Base-by-base conservation (phyloP, 37 sponge, comb jelly and placozoan species). In the Lycopodina hypogea region DNA sequence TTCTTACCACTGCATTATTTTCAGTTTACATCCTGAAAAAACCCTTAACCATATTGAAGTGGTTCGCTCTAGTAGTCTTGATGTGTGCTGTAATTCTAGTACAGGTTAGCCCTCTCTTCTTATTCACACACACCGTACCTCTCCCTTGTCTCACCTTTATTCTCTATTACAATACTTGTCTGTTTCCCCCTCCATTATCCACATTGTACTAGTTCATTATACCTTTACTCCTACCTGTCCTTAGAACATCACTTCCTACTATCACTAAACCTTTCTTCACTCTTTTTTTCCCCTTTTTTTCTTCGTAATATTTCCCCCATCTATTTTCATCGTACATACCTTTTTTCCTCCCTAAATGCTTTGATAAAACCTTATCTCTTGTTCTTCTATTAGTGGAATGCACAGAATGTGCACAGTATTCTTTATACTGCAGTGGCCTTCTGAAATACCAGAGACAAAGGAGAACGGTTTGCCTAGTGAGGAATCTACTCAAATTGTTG, bases 1-100 rank as follows among this genome's bases (percentile, higher is more conserved):
- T 95, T 32, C 75, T 97, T n/a, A 97, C 98, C 21, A 97, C 98
- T 26, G 98, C 98, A 4, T 52, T 97, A 14, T 97, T 92, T 65
- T 95, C 98, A 9, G 95, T 97, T 15, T 29, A 82, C 15, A 65
- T 97, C 45, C 84, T 97, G 58, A 48, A 82, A 15, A 92, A 69
- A 68, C 69, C 39, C 3, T 80, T 97, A 2, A 74, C 33, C 52
- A 30, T 34, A 21, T 11, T 51, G 1, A 85, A 97, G 73, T 97
- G 98, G 98, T 23, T 85, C 21, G 56, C 95, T 11, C 81, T 97
- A 0, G 77, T 81, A 8, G 21, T 97, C 8, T 91, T 97, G 15
- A 88, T 79, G 59, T 55, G 78, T 59, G 98, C 96, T 33, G 98
- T 97, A n/a, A 90, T 88, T 19, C 87, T 95, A 8, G 96, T 95